Evolutionary conservation across 2,888 invertebrate genomes (phyloP).

Genomic region (Tyria jacobaeae): DNA sequence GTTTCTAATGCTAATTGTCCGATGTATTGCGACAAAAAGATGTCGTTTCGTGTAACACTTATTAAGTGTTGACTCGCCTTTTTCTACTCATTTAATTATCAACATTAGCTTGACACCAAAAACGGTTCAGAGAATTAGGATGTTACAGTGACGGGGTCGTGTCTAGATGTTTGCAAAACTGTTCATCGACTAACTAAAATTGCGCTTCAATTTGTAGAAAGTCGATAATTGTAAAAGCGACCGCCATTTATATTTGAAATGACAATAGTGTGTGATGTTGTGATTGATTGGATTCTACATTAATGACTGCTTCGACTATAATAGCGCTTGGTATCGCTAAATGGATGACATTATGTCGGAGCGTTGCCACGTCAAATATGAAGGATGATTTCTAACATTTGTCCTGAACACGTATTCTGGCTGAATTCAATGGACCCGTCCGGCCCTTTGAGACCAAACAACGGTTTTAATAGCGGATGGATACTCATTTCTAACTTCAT

Average conservation of each 20-base stretch:
- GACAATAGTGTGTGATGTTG: conserved; percentile 53
- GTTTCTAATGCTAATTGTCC: conserved; percentile 77
- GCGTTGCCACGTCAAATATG: conserved; percentile 75
- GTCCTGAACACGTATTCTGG: conserved; percentile 64
- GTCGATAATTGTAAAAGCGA: conserved; percentile 68
- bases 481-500: conserved; percentile 50
- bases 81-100: conserved; percentile 84
- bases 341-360: conserved; percentile 75
- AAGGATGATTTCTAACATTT: conserved; percentile 72
- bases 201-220: conserved; percentile 76
- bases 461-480: conserved; percentile 57
- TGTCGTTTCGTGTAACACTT: conserved; percentile 78
- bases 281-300: conserved; percentile 75
- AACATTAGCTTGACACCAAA: conserved; percentile 78
- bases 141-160: conserved; percentile 49
- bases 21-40: conserved; percentile 70
- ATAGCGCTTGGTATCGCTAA: conserved; percentile 72
- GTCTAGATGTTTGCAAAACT: conserved; percentile 73
- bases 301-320: conserved; percentile 73
- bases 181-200: conserved; percentile 64
- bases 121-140: conserved; percentile 62
- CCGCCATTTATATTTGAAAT: conserved; percentile 56
- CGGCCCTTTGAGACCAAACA: conserved; percentile 57
- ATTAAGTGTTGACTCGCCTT: conserved; percentile 74
- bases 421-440: conserved; percentile 62